Evolutionary conservation across 1,140 invertebrate species (phyloP).

Genomic region (Trachelipus rathkii): DNA sequence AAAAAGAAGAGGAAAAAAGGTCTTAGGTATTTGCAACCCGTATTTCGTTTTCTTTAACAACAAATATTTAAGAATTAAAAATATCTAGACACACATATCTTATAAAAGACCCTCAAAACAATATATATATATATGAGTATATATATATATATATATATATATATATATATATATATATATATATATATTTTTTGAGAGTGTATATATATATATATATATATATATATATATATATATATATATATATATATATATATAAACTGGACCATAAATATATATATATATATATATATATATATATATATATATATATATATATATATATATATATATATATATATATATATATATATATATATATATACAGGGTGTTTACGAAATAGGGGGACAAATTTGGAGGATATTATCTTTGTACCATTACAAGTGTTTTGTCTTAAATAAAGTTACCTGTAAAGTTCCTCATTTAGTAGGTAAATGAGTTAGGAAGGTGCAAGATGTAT

Average conservation of each 20-base stretch:
- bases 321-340: no score
- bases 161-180: slow-evolving; percentile 25
- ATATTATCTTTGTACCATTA: no score
- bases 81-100: neutral
- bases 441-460: no score
- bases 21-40: slow-evolving; percentile 3
- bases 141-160: slow-evolving; percentile 27
- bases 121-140: slow-evolving; percentile 10
- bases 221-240: slow-evolving; percentile 6
- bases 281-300: slow-evolving; percentile 1
- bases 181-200: no score
- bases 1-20: neutral
- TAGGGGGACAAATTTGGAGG: no score
- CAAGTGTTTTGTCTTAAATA: no score
- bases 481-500: no score
- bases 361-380: no score
- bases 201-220: slow-evolving; percentile 21
- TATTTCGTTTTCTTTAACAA: neutral
- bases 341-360: no score
- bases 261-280: neutral
- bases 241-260: slow-evolving; percentile 14
- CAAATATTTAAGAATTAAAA: neutral
- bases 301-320: slow-evolving; percentile 16
- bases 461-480: no score
- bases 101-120: no score